phyloP scores from a whole-genome alignment of 2,888 invertebrate species.

The Drosophila atroscutellata region DNA sequence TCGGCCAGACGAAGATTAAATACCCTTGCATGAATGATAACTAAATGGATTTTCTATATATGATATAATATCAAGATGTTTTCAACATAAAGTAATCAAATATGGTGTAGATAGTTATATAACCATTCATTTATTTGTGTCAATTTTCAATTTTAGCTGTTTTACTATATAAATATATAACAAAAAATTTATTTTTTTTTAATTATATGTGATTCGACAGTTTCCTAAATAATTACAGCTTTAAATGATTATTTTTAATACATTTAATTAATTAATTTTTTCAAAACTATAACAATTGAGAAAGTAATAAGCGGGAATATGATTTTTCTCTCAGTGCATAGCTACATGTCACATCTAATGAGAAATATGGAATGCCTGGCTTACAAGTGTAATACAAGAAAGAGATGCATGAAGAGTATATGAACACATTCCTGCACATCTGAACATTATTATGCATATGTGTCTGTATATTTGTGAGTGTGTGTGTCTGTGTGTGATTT shows the following conservation, averaged over 20 bases:
- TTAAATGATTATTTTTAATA: too few species aligned
- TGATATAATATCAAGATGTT: slow-evolving; percentile 1
- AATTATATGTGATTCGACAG: not conserved
- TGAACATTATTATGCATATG: slow-evolving; percentile 33
- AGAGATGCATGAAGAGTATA: slow-evolving; percentile 32
- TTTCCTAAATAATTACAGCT: not conserved
- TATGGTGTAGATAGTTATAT: not conserved
- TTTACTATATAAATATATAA: not conserved
- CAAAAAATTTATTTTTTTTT: not conserved
- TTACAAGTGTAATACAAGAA: slow-evolving; percentile 15
- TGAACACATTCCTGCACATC: slow-evolving; percentile 65
- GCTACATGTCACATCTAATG: not conserved
- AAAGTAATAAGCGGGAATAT: not conserved
- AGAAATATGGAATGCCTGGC: not conserved
- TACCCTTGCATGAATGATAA: not conserved
- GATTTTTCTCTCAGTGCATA: not conserved
- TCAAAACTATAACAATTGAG: not conserved
- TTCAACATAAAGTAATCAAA: not conserved
- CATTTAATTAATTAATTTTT: too few species aligned
- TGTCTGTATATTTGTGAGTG: slow-evolving; percentile 16
- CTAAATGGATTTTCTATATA: not conserved
- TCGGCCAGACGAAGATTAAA: not conserved
- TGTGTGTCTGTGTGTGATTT: slow-evolving; percentile 24
- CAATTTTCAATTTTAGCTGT: not conserved
- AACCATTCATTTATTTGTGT: not conserved